Evolutionary conservation across 1,140 invertebrate species (phyloP).

Genomic region (Bombus huntii): DNA sequence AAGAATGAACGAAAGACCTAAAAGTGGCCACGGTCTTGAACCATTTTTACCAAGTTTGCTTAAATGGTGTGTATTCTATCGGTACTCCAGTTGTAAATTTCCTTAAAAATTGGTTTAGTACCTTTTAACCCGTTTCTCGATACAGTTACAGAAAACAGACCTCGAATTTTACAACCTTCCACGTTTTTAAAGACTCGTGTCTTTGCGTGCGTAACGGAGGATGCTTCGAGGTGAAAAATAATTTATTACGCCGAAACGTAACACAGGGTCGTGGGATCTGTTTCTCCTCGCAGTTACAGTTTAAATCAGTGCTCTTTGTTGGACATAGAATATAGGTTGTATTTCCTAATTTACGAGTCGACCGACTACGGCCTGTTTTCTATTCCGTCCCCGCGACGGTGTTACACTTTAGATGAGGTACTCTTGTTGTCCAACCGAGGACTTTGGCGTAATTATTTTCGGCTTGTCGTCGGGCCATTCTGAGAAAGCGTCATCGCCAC

Average conservation of each 20-base stretch:
- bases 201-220: not conserved
- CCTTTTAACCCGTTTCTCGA: constrained; percentile 70
- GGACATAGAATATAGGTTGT: constrained; percentile 12
- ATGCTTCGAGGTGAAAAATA: constrained; percentile 61
- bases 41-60: constrained; percentile 65
- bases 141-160: constrained; percentile 72
- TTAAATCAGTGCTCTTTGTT: constrained; percentile 74
- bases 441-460: constrained; percentile 56
- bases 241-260: constrained; percentile 73
- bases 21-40: constrained; percentile 1
- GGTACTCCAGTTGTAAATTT: constrained; percentile 74
- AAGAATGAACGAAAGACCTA: constrained; percentile 6
- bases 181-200: not conserved
- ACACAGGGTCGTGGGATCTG: constrained; percentile 54
- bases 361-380: constrained; percentile 26
- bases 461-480: constrained; percentile 26
- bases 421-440: constrained; percentile 51
- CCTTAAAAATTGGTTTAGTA: constrained; percentile 67
- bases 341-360: constrained; percentile 75
- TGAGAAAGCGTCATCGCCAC: constrained; percentile 21
- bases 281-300: constrained; percentile 77
- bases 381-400: constrained; percentile 25
- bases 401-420: constrained; percentile 73
- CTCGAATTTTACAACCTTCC: constrained; percentile 54
- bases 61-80: constrained; percentile 46